Base-by-base conservation (phyloP, 2,113 vertebrate species). In the Sula dactylatra region DNA sequence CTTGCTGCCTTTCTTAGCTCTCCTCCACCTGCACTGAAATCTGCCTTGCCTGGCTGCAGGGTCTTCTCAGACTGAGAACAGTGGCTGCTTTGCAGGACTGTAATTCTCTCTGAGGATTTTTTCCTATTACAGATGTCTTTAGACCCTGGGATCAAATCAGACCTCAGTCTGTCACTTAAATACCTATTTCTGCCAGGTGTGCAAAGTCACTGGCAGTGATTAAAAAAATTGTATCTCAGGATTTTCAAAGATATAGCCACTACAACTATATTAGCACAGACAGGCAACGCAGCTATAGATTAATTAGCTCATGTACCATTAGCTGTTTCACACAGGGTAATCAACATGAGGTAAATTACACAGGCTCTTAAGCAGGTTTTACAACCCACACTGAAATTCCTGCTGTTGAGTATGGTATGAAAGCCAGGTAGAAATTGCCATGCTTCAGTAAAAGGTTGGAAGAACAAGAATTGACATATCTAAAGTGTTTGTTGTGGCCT, bases 281-380 rank as follows among this genome's bases (percentile, higher is more conserved):
- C 65, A 91, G 34, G 52, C 3, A 19, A 93, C 90, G 90, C 58
- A 91, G 36, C 66, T 87, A 71, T 17, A 82, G 87, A 94, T 93
- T 96, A 97, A 91, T 96, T 95, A 95, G 74, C 84, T 90, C 40
- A 4, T 59, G 84, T 95, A 40, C 70, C 90, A 77, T 93, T 95
- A 90, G 82, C 73, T 82, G 84, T 93, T 95, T 81, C 78, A 70
- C 70, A 87, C 71, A 93, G 78, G 52, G 74, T 95, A 94, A 91
- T 96, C 93, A 95, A 96, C 87, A 34, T 91, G 92, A 94, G 87
- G 94, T 91, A 97, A 96, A 97, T 95, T 96, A 82, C 87, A 87
- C 66, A 90, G 78, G 70, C 67, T 95, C 66, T 96, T 94, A 85
- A 93, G 89, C 92, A 94, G 61, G n/a, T 96, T 96, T 96, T 95